Evolutionary conservation across 1,140 invertebrate species (phyloP), one percentile per base, ranked within the genome.

Genomic region (Rhagoletis zephyria): DNA sequence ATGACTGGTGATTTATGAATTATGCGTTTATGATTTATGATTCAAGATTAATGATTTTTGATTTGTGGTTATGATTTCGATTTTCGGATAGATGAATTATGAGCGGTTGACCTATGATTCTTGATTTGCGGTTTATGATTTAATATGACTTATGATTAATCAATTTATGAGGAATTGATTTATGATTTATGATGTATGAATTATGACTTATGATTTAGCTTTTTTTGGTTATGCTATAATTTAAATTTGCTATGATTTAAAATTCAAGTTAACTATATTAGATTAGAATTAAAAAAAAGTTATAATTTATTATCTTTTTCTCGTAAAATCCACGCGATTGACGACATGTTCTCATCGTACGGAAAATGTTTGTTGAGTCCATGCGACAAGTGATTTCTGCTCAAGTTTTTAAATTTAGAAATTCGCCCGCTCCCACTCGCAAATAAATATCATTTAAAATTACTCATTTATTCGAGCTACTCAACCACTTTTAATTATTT

Each of bases 341-440:
- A 30, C n/a, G 7, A 63, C 16, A 4, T 56, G 10, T 56, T 56
- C 51, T 56, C 51, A 56, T 56, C 5, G 5, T 10, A 56, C 51
- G 10, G 51, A 56, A 30, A 67, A 67, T 40, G 40, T 40, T 30
- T 67, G n/a, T 67, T 9, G 4, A 42, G 51, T 56, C 5, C 10
- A 7, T 56, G 51, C 51, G 51, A 5, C 51, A 3, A 56, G 51
- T 10, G 51, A 56, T 56, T 56, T 63, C 61, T n/a, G 4, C 61
- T 74, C 12, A 45, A 30, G 2, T 74, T 74, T 45, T 74, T 74
- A 74, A 74, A 74, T 42, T 45, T 74, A 74, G 67, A 74, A 74
- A 74, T 16, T 45, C 45, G 14, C 6, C 0, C 67, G 14, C 67
- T 45, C 9, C 4, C 67, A n/a, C 67, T 67, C 19, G 40, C 10